Evolutionary conservation across 2,888 invertebrate genomes (phyloP).

Genomic region (Azorinus chamasolen): DNA sequence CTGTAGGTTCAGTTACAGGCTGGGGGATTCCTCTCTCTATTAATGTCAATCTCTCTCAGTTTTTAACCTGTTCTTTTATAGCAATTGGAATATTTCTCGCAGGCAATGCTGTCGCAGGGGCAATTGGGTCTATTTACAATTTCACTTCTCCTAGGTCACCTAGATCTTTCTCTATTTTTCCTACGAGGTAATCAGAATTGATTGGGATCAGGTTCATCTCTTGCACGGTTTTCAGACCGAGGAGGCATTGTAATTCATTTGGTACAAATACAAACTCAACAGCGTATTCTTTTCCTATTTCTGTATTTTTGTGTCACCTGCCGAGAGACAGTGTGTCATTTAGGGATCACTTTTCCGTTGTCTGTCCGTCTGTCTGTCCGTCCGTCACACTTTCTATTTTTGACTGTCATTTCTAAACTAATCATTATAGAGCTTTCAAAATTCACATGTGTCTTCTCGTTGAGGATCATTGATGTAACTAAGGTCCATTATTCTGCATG

Average conservation of each 20-base stretch:
- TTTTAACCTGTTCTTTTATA: conserved; percentile 26
- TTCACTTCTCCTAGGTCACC: conserved; percentile 37
- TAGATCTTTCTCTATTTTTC: conserved; percentile 10
- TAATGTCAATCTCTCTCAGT: too few relatives aligned
- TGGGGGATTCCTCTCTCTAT: conserved; percentile 21
- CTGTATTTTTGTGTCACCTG: too few relatives aligned
- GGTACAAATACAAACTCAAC: conserved; percentile 22
- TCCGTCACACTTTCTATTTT: too few relatives aligned
- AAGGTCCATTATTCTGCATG: too few relatives aligned
- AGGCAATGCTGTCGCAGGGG: conserved; percentile 17
- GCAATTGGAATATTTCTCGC: conserved; percentile 41
- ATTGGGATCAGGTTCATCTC: conserved; percentile 26
- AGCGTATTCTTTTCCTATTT: neutral
- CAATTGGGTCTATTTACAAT: conserved; percentile 14
- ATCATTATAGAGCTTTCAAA: too few relatives aligned
- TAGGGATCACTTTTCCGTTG: too few relatives aligned
- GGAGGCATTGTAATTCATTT: conserved; percentile 20
- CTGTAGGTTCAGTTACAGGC: conserved; percentile 38
- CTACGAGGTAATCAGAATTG: conserved; percentile 33
- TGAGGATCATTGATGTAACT: too few relatives aligned
- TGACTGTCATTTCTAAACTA: too few relatives aligned
- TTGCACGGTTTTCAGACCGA: too few relatives aligned
- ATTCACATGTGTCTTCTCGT: too few relatives aligned
- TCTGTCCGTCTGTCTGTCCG: too few relatives aligned
- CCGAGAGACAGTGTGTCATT: too few relatives aligned